Evolutionary conservation across 2,888 invertebrate genomes (phyloP), one percentile per base, ranked within the genome.

Genomic region (Sminthurinus aureus): DNA sequence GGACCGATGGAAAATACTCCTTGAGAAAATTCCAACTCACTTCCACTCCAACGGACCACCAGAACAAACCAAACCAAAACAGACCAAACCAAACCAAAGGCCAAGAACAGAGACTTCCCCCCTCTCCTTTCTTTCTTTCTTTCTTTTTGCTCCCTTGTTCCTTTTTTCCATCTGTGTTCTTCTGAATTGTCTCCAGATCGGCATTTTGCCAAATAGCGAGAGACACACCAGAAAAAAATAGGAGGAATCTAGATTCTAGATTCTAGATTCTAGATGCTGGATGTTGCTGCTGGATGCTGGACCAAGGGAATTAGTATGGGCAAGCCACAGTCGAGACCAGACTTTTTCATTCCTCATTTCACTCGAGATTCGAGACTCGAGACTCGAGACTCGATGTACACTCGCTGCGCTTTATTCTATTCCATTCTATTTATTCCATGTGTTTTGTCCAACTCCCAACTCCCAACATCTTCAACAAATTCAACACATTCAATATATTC

Each of bases 201-300:
- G 87, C 87, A 87, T 84, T 83, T 82, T 86, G 87, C 87, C 87
- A 87, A 87, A 85, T 84, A 85, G 22, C 22, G 66, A 77, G 50
- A 69, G 82, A 79, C 51, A 71, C 18, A 66, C 50, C 22, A 76
- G 20, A 83, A 71, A 79, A 58, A 69, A 67, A 20, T 58, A 38
- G 52, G 22, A 74, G 9, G 50, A 24, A n/a, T n/a, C n/a, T 12
- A 4, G 75, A 52, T 24, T 20, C 18, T 69, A 4, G 38, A 38
- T 38, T 38, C 38, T 38, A 6, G 38, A 38, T 38, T 38, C 38
- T 38, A 6, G 6, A 38, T 38, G 38, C 38, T 38, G 38, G 38
- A 38, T 38, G 38, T 6, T 38, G 38, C 3, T 38, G 38, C 6
- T 15, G 18, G 58, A 69, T 26, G 13, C 73, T 22, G 11, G 12